Base-by-base conservation (phyloP, 2,888 invertebrate genomes). In the Lycophotia porphyrea region DNA sequence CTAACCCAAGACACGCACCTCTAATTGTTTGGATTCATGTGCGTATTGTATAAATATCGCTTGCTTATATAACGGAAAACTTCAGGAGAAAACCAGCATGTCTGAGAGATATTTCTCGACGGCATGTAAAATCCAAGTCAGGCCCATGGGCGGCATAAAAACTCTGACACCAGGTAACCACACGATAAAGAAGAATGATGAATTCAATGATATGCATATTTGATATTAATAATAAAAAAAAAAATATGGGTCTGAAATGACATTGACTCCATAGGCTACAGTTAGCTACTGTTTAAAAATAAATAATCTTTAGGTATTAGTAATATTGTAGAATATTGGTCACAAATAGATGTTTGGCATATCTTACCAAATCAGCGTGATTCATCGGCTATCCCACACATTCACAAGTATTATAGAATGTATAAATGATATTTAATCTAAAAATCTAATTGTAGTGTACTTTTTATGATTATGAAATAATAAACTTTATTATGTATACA, bases 381-480 rank as follows among this genome's bases (percentile, higher is more conserved):
- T 58, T 34, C 15, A 34, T 15, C 2, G 39, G 24, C 9, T 8
- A 24, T 39, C 49, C 2, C 7, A 24, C 13, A 34, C 39, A 47
- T 39, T 61, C 21, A 60, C 11, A 27, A 76, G 27, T 63, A 76
- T 27, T 74, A 58, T 24, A 21, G 4, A 61, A 27, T 27, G 4
- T 34, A 60, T 11, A 47, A 71, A 49, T 31, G 2, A 55, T 36
- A 55, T n/a, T 34, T 42, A 74, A 74, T 49, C 61, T 61, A 2
- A 13, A n/a, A 47, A 31, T 39, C 5, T 73, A 55, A 18, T 2
- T 1, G 9, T 42, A 39, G 18, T 39, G 2, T 39, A 21, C 24
- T 39, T 55, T 70, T 39, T 47, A 61, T 78, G 15, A 68, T 49
- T 27, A 76, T 49, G 31, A 60, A 49, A 67, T 13, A 39, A 65